phyloP scores from a whole-genome alignment of 2,888 invertebrate species.

The Trilocha varians region DNA sequence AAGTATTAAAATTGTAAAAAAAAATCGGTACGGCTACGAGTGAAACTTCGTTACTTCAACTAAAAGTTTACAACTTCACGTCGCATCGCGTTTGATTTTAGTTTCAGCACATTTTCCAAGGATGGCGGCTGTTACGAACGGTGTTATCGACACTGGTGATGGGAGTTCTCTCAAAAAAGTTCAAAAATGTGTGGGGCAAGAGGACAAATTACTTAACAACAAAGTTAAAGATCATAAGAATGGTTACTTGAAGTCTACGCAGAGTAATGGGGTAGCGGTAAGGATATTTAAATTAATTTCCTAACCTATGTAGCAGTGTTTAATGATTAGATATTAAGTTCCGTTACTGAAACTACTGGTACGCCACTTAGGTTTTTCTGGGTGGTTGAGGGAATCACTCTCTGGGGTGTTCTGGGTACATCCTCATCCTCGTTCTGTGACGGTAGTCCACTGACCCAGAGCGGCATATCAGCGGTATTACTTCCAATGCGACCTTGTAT shows the following conservation, averaged over 20 bases:
- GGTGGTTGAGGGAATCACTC: no score
- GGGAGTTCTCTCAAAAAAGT: conserved; percentile 19
- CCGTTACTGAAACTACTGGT: no score
- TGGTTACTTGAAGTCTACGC: conserved; percentile 35
- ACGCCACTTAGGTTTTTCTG: no score
- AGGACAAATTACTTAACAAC: conserved; percentile 33
- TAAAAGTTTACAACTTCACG: no score
- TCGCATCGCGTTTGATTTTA: neutral
- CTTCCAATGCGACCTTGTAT: neutral
- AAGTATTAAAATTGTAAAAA: no score
- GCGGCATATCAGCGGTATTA: neutral
- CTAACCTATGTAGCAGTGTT: conserved; percentile 13
- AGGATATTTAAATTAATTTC: conserved; percentile 36
- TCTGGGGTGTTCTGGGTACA: no score
- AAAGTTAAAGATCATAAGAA: conserved; percentile 37
- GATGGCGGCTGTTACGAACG: conserved; percentile 42
- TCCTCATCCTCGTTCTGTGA: no score
- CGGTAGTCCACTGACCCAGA: neutral
- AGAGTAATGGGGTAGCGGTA: conserved; percentile 40
- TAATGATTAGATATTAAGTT: conserved; percentile 2
- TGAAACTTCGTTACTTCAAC: no score
- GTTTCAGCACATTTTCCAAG: conserved; percentile 15
- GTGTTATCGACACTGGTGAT: conserved; percentile 24
- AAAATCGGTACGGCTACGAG: no score
- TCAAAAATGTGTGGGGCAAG: conserved; percentile 29